Conservation (phyloP, 2,888 invertebrate genomes). For the Synanthedon vespiformis region DNA sequence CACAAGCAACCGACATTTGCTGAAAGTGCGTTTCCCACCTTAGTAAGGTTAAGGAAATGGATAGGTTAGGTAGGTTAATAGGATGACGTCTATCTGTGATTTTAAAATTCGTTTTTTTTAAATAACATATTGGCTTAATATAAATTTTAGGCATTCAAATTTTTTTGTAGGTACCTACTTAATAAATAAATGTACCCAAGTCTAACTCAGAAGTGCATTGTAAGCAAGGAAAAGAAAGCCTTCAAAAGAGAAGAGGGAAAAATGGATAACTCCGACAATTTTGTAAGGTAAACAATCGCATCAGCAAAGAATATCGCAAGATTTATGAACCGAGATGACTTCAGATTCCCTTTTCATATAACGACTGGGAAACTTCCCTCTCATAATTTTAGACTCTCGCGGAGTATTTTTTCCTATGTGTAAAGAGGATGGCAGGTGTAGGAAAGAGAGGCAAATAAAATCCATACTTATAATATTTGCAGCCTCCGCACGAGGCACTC, state of each 20-base stretch:
- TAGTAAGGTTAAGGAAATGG: too few species aligned
- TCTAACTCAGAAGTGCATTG: background rate
- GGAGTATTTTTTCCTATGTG: slow-evolving; percentile 54
- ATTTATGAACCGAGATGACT: slow-evolving; percentile 54
- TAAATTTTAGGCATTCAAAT: too few species aligned
- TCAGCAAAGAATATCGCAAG: slow-evolving; percentile 38
- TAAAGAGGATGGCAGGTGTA: slow-evolving; percentile 32
- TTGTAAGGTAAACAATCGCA: slow-evolving; percentile 35
- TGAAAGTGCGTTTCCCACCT: too few species aligned
- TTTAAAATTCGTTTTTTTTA: too few species aligned
- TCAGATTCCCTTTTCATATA: slow-evolving; percentile 54
- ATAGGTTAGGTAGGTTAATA: too few species aligned
- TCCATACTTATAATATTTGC: slow-evolving; percentile 72
- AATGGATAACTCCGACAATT: slow-evolving; percentile 23
- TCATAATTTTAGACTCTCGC: slow-evolving; percentile 63
- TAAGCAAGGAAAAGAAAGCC: slow-evolving; percentile 1
- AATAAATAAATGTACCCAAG: background rate
- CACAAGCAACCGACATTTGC: too few species aligned
- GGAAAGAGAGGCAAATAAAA: slow-evolving; percentile 53
- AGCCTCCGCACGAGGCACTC: slow-evolving; percentile 57
- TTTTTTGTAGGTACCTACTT: background rate
- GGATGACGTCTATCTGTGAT: too few species aligned
- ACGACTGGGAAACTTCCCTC: slow-evolving; percentile 33
- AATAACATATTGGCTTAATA: too few species aligned
- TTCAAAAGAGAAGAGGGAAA: slow-evolving; percentile 11